Evolutionary conservation across 2,113 vertebrate genomes (phyloP), one percentile per base, ranked within the genome.

Genomic region (Notothenia coriiceps): DNA sequence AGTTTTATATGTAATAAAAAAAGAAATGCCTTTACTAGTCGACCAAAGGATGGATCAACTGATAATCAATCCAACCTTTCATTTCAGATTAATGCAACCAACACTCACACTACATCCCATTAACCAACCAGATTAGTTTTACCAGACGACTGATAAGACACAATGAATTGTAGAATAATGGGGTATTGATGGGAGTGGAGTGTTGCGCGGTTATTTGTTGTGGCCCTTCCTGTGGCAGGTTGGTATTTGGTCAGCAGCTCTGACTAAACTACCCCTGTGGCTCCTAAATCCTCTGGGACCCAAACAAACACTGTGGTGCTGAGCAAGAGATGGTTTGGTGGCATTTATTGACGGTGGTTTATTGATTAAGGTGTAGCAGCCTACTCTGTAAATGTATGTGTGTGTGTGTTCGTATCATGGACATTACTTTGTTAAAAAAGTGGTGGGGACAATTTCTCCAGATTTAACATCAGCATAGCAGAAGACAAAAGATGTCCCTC

Each of bases 301-400:
- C 18, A 33, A 49, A 46, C 52, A 63, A 66, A 77, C 67, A 63
- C 46, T 46, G 60, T 68, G 61, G 29, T 55, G 44, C 54, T 49
- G 75, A 65, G 52, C 20, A 1, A 2, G 55, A 60, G 40, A 72
- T n/a, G 14, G 33, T 64, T 65, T 65, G 25, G 78, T 81, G 66
- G 40, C 56, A 74, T 82, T 83, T 83, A 86, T 79, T 77, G 83
- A 81, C 55, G n/a, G 78, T 33, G 61, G 46, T 44, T 77, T 78
- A 89, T 87, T 80, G 80, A 88, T 84, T 73, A 62, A 60, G 43
- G 63, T 79, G 52, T 76, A 56, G 72, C 63, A 51, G 68, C 17
- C 14, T 43, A 20, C 10, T 22, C 0, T 59, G n/a, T 56, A n/a
- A 44, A 51, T 15, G 6, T 10, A 4, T 33, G 65, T 18, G 29